A percentile compares a stretch with the other conserved stretches of the same genome.
Conservation (phyloP, 1,140 invertebrate genomes). For the Antheraea mylitta region DNA sequence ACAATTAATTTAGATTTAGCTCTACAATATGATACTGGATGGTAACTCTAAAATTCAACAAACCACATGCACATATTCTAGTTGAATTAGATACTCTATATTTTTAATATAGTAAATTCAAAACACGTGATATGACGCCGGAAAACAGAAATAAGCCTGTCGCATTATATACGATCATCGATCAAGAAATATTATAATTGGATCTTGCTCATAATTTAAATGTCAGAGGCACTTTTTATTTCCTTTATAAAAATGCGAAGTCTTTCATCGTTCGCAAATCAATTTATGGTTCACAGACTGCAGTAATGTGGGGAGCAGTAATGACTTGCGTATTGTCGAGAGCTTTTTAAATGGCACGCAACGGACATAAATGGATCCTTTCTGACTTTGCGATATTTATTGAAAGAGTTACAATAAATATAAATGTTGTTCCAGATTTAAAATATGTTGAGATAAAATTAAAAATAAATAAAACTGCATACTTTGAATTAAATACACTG, state of each 20-base stretch:
- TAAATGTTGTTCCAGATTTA: neutral
- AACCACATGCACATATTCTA: no score
- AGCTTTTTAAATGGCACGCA: conserved; percentile 18
- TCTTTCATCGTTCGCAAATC: conserved; percentile 38
- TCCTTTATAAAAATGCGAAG: conserved; percentile 3
- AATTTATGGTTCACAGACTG: conserved; percentile 28
- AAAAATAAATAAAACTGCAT: no score
- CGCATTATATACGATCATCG: neutral
- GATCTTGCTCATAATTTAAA: neutral
- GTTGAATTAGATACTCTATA: neutral
- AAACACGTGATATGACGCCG: neutral
- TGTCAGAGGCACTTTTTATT: neutral
- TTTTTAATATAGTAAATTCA: neutral
- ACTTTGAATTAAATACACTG: neutral
- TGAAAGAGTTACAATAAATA: neutral
- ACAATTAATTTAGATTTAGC: no score
- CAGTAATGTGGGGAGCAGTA: conserved; percentile 19
- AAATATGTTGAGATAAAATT: neutral
- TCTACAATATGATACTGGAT: no score
- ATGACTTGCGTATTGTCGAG: conserved; percentile 37
- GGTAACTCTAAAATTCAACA: no score
- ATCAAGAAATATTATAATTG: conserved; percentile 3
- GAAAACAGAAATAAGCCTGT: neutral
- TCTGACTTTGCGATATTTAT: conserved; percentile 12
- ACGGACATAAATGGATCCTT: neutral